Conservation (phyloP, 1,140 invertebrate genomes). For the Manduca sexta region DNA sequence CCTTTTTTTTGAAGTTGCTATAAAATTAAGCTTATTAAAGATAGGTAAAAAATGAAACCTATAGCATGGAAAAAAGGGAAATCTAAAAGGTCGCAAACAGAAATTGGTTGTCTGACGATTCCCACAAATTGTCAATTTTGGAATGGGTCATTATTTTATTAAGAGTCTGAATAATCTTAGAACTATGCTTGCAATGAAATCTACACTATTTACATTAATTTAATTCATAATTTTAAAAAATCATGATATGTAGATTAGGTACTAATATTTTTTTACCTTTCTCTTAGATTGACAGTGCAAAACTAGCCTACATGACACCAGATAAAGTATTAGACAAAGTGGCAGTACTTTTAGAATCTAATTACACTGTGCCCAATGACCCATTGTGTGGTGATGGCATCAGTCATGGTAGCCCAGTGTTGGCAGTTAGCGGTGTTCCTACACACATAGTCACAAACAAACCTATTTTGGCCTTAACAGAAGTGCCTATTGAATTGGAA, state of each 20-base stretch:
- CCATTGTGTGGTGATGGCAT: slow-evolving; percentile 1
- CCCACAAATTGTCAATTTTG: too few species aligned
- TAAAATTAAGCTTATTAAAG: too few species aligned
- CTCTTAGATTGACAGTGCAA: slow-evolving; percentile 1
- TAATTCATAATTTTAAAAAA: not conserved
- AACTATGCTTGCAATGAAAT: not conserved
- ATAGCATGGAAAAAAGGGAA: too few species aligned
- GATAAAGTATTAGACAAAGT: slow-evolving; percentile 4
- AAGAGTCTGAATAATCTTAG: not conserved
- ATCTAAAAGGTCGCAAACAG: too few species aligned
- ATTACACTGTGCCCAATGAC: not conserved
- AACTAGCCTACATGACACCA: not conserved
- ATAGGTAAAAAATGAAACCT: too few species aligned
- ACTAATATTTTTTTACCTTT: not conserved
- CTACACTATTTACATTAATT: not conserved
- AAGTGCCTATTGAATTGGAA: not conserved
- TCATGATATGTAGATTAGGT: not conserved
- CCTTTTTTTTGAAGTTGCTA: too few species aligned
- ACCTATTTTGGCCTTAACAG: too few species aligned
- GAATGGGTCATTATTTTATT: not conserved
- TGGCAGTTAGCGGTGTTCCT: not conserved
- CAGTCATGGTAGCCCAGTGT: not conserved
- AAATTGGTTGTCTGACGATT: too few species aligned
- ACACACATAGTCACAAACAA: too few species aligned
- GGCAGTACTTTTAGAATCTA: not conserved